Base-by-base conservation (phyloP, 2,113 vertebrate species). In the Pelecanoides urinatrix region DNA sequence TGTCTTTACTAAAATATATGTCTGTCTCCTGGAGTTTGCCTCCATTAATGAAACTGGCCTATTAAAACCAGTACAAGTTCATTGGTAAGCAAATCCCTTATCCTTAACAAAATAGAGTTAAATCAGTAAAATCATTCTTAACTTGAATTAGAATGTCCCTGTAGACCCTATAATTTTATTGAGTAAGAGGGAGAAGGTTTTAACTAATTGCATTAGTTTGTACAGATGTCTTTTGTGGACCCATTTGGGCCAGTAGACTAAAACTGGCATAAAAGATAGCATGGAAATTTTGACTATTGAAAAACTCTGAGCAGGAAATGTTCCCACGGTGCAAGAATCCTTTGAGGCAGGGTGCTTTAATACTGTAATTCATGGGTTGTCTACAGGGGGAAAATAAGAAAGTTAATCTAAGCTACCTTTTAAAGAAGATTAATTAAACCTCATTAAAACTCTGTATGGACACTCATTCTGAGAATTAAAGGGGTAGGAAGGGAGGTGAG, bases 381-480 rank as follows among this genome's bases (percentile, higher is more conserved):
- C 90, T 92, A 18, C 38, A 59, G 81, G 53, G 75, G 55, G 50
- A 95, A 77, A 45, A 23, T 61, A 50, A 90, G 55, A 50, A 81
- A 93, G 70, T 84, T 94, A 75, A 94, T 85, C 72, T 90, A 62
- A 95, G 45, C 63, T 80, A n/a, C 67, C 45, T 92, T 94, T 79
- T 53, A 89, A 91, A 59, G 59, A 80, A 91, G 80, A 88, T 88
- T 86, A 96, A 85, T 92, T 94, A 90, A 94, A 56, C 62, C 44
- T 88, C 70, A 66, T 93, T 92, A 90, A 63, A 94, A 82, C 67
- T 83, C 86, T 86, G 34, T 95, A 67, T 72, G 88, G 82, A 79
- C 66, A 63, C 42, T 78, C n/a, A 72, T 90, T 94, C 56, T 92
- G n/a, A 92, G 47, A 86, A 94, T 86, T 90, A 94, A 90, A 94